Evolutionary conservation across 2,888 invertebrate species (phyloP).

Genomic region (Panopea generosa): DNA sequence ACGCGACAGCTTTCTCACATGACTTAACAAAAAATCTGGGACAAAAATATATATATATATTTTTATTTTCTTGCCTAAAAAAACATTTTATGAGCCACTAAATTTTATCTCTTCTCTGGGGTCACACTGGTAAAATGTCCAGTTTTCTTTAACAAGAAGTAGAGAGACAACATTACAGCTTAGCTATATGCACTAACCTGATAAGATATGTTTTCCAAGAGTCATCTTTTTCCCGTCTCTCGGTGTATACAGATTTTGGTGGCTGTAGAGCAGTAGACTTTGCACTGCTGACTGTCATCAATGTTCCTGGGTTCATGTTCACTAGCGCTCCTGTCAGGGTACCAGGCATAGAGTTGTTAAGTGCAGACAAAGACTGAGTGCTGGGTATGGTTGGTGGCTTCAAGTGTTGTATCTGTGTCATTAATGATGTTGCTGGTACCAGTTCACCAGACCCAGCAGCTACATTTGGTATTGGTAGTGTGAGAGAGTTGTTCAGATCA

Average conservation of each 20-base stretch:
- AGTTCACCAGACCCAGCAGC: not conserved
- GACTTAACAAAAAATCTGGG: no score
- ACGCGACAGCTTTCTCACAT: no score
- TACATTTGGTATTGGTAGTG: constrained; percentile 71
- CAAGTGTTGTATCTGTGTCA: not conserved
- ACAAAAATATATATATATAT: no score
- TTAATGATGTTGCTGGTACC: not conserved
- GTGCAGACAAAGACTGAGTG: constrained; percentile 2
- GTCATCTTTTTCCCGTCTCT: constrained; percentile 86
- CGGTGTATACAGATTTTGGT: constrained; percentile 62
- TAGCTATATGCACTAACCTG: constrained; percentile 80
- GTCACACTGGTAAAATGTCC: no score
- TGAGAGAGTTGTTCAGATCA: constrained; percentile 75
- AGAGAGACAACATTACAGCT: no score
- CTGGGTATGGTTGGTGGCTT: not conserved
- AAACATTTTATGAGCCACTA: no score
- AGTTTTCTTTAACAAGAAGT: no score
- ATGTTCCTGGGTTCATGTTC: constrained; percentile 55
- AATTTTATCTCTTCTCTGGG: no score
- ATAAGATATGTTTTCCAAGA: constrained; percentile 88
- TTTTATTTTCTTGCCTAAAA: no score
- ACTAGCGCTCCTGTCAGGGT: constrained; percentile 20
- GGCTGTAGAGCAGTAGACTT: constrained; percentile 52
- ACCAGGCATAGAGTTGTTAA: constrained; percentile 23
- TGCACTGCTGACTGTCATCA: constrained; percentile 47